phyloP scores from a whole-genome alignment of 2,113 vertebrate species.

The Podarcis muralis region DNA sequence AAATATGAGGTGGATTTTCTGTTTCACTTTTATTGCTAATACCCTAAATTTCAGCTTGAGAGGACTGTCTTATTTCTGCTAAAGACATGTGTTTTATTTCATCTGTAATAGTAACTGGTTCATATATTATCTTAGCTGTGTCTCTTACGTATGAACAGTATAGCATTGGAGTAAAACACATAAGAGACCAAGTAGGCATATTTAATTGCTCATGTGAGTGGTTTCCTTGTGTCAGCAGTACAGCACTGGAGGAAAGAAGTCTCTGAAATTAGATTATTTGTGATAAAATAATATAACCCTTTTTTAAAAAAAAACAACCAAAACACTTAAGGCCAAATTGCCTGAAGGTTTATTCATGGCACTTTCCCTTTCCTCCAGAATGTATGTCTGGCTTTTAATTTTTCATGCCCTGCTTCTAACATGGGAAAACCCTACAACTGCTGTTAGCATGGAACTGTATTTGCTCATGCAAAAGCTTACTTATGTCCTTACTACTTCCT shows the following conservation, averaged over 20 bases:
- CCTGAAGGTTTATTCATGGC: neutral
- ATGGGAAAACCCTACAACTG: neutral
- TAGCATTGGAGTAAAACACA: neutral
- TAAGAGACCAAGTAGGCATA: neutral
- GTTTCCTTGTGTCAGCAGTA: neutral
- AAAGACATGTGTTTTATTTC: conserved; percentile 24
- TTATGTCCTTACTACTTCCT: neutral
- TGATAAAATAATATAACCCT: neutral
- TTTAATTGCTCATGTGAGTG: neutral
- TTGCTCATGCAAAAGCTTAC: neutral
- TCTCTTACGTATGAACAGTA: neutral
- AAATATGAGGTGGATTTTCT: neutral
- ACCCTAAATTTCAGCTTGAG: conserved; percentile 24
- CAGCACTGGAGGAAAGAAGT: neutral
- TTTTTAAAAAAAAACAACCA: neutral
- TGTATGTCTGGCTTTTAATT: neutral
- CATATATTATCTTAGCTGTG: neutral
- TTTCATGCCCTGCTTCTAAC: neutral
- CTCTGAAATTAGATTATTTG: neutral
- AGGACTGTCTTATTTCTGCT: conserved; percentile 35
- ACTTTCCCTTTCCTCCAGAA: neutral
- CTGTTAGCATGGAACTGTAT: neutral
- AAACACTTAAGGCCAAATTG: conserved; percentile 15
- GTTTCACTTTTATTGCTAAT: neutral
- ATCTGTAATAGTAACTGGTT: conserved; percentile 26